phyloP scores from a whole-genome alignment of 1,140 invertebrate species.

The Ptiloglossa arizonensis region DNA sequence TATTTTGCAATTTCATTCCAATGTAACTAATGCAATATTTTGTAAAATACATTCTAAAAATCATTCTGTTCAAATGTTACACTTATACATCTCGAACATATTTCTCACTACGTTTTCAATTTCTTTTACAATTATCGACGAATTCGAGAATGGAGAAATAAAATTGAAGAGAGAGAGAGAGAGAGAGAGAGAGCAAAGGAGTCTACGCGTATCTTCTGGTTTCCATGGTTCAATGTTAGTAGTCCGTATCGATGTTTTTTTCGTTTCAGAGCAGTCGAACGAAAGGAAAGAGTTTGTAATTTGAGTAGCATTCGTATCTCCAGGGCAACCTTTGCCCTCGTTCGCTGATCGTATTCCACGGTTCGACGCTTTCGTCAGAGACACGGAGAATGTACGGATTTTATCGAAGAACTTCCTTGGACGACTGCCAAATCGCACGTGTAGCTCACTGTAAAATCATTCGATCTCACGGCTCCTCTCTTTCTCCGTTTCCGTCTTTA shows the following conservation, averaged over 20 bases:
- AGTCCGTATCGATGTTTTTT: constrained; percentile 9
- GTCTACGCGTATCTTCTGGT: background rate
- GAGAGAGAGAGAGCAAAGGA: background rate
- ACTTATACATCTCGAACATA: no score
- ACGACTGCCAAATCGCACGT: constrained; percentile 65
- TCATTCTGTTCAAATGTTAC: no score
- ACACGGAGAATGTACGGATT: constrained; percentile 49
- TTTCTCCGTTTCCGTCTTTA: background rate
- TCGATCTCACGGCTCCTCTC: constrained; percentile 34
- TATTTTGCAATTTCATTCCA: no score
- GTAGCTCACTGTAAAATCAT: constrained; percentile 39
- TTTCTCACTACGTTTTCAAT: no score
- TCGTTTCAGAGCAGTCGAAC: constrained; percentile 21
- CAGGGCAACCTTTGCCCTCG: constrained; percentile 22
- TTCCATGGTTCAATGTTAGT: background rate
- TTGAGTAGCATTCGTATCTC: constrained; percentile 50
- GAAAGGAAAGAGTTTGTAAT: constrained; percentile 42
- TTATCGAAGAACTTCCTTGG: constrained; percentile 65
- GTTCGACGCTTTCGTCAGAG: constrained; percentile 39
- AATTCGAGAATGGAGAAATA: background rate
- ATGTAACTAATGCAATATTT: no score
- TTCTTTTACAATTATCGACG: background rate
- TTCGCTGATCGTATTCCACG: constrained; percentile 23
- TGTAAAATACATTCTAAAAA: no score
- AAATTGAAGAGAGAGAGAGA: background rate